Base-by-base conservation (phyloP, 2,888 invertebrate species). In the Lycaena phlaeas region DNA sequence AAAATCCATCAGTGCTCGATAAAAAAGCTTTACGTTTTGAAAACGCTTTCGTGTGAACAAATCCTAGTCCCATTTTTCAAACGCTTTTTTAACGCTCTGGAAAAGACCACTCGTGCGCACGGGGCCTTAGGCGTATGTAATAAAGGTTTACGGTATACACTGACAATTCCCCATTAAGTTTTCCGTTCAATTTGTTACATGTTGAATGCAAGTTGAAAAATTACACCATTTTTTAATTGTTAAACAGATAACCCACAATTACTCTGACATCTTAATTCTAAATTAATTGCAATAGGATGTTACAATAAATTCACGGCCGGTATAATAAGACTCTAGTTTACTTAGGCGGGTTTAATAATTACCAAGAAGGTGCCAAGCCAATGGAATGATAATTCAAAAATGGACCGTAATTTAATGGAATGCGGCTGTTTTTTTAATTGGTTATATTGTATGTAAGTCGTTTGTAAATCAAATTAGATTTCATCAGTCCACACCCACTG, bases 401-500 rank as follows among this genome's bases (percentile, higher is more conserved):
- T 39, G 40, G 41, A 46, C 56, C 50, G 48, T 66, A 51, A 17
- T 0, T 0, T 0, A 1, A 11, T 1, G 1, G 0, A 0, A 29
- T 53, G 57, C 36, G 43, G 53, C 47, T 40, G 12, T 42, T 39
- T 50, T 54, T 50, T 14, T 17, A 36, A 38, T 15, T 15, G 3
- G 34, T 25, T 25, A 25, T 12, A 4, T 3, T 14, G 26, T 3
- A 11, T 11, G 27, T 15, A 48, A 10, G 37, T 34, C 56, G 47
- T 57, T 59, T 53, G 50, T 46, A 51, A 52, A 43, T 38, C 45
- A 45, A 52, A 49, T 56, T 57, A 41, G 58, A 62, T 64, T 72
- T 65, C 63, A 67, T 67, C 73, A 69, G 68, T 59, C 64, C 61
- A 66, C 79, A 75, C 79, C 79, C 73, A 69, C 64, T 72, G 79